Evolutionary conservation across 2,888 invertebrate genomes (phyloP).

Genomic region (Brenthis daphne): DNA sequence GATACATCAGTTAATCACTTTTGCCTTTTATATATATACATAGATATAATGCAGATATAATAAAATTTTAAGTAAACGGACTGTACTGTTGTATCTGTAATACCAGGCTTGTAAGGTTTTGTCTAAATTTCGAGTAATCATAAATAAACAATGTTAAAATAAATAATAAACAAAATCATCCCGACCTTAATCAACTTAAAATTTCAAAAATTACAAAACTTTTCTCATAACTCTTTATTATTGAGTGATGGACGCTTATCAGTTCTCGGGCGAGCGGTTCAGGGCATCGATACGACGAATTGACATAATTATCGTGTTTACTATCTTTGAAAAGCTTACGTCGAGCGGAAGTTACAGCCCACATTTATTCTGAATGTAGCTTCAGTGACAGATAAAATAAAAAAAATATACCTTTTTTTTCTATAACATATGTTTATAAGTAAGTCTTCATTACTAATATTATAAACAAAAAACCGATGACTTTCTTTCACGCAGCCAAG

Average conservation of each 20-base stretch:
- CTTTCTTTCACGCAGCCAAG: no score
- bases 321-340: conserved; percentile 18
- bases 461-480: no score
- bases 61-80: not conserved
- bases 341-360: not conserved
- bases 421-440: not conserved
- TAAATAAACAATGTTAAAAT: conserved; percentile 1
- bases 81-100: not conserved
- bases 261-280: conserved; percentile 16
- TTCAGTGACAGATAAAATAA: no score
- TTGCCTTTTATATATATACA: no score
- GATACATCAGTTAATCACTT: no score
- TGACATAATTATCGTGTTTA: conserved; percentile 20
- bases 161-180: conserved; percentile 11
- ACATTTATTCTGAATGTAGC: not conserved
- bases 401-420: not conserved
- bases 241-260: conserved; percentile 23
- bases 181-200: conserved; percentile 10
- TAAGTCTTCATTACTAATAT: not conserved
- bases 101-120: not conserved
- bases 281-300: conserved; percentile 21
- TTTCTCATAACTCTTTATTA: conserved; percentile 25
- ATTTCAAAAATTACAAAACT: conserved; percentile 15
- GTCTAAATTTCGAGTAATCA: not conserved
- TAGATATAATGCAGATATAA: no score